These are phyloP conservation scores for Drosophila sulfurigaster DNA, from an alignment of 1,140 invertebrate species.

Conservation along the genomic window DNA sequence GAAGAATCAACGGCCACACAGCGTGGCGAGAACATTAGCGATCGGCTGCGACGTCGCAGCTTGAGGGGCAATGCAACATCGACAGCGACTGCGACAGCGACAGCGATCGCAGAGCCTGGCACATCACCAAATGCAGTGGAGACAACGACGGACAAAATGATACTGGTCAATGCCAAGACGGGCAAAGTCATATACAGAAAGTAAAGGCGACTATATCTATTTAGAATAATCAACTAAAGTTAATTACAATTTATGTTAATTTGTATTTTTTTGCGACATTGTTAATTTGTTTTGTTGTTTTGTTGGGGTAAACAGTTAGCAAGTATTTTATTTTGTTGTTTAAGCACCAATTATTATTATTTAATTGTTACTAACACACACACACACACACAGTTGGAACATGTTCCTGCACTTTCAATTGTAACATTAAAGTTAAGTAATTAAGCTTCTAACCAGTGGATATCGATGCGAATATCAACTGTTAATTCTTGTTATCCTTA, in stretches of 20 bases:
- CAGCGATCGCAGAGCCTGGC: neutral
- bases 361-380: constrained; percentile 71
- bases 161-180: constrained; percentile 83
- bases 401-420: constrained; percentile 74
- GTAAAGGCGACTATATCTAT: constrained; percentile 43
- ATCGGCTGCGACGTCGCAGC: constrained; percentile 72
- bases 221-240: neutral
- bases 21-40: constrained; percentile 72
- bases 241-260: constrained; percentile 37
- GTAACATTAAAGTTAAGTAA: constrained; percentile 16
- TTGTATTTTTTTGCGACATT: constrained; percentile 58
- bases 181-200: constrained; percentile 80
- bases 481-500: constrained; percentile 20
- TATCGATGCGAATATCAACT: constrained; percentile 8
- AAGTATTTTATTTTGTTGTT: constrained; percentile 45
- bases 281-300: constrained; percentile 70
- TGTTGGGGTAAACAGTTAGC: constrained; percentile 38
- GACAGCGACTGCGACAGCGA: constrained; percentile 15
- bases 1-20: constrained; percentile 23
- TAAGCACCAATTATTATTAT: constrained; percentile 57
- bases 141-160: constrained; percentile 68
- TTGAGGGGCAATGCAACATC: constrained; percentile 58
- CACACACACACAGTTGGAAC: constrained; percentile 61
- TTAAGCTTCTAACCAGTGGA: constrained; percentile 49
- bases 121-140: constrained; percentile 18